Percentiles rank a stretch among this genome's conserved stretches.
These are phyloP conservation scores for Pelochelys cantorii DNA, from an alignment of 2,797 vertebrate genomes.

Conservation along the genomic window DNA sequence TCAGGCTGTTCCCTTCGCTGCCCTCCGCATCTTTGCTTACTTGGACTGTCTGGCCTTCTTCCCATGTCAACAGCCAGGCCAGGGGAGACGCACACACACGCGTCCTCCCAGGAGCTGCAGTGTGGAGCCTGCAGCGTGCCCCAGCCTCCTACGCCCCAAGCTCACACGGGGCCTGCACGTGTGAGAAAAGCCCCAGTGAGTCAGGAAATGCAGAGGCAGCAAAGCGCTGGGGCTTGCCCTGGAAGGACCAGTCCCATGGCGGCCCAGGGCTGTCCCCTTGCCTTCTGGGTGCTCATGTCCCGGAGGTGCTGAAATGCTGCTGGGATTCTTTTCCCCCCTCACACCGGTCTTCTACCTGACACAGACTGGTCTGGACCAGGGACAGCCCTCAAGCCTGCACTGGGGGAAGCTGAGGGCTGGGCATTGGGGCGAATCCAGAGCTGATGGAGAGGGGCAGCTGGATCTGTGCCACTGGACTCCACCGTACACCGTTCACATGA, in stretches of 20 bases:
- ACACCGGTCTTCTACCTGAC: not conserved
- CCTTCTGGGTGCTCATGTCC: not conserved
- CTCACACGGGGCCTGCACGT: not conserved
- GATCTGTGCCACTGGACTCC: not conserved
- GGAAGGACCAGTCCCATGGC: not conserved
- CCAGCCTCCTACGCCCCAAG: not conserved
- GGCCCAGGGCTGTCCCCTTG: not conserved
- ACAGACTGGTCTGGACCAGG: not conserved
- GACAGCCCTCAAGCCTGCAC: not conserved
- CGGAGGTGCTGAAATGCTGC: not conserved
- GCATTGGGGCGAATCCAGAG: not conserved
- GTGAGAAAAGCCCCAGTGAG: not conserved
- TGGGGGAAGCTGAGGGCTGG: not conserved
- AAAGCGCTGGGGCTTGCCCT: not conserved
- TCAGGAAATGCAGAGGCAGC: not conserved
- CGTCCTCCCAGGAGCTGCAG: not conserved
- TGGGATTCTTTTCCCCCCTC: not conserved
- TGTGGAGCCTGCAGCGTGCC: not conserved
- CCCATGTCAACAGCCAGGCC: not conserved
- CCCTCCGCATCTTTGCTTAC: not conserved
- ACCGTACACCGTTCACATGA: too few species aligned
- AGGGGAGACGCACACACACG: not conserved
- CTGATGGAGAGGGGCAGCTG: not conserved
- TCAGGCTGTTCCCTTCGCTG: not conserved
- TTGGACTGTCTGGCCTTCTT: not conserved